Percentiles rank a stretch among this genome's conserved stretches.
phyloP scores from a whole-genome alignment of 1,140 invertebrate species.

The Carposina sasakii region DNA sequence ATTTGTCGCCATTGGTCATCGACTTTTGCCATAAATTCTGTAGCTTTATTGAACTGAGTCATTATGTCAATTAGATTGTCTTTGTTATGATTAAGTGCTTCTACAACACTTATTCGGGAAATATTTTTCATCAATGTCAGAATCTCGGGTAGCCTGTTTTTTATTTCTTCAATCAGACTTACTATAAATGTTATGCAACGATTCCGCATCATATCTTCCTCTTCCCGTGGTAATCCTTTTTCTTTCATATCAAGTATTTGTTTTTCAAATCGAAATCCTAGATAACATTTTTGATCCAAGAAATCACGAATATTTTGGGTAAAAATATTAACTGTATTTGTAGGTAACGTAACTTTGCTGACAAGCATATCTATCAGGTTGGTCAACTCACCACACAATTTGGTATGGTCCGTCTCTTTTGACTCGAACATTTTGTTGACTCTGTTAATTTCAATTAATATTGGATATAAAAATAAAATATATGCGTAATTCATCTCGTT shows the following conservation, averaged over 20 bases:
- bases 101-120: conserved; percentile 1
- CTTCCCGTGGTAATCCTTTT: conserved; percentile 1
- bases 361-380: conserved; percentile 12
- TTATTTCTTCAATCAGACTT: conserved; percentile 5
- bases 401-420: conserved; percentile 11
- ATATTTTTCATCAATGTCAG: conserved; percentile 5
- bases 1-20: conserved; percentile 2
- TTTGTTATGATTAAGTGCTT: conserved; percentile 8
- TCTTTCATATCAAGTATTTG: background rate
- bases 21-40: conserved; percentile 2
- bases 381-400: conserved; percentile 7
- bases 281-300: conserved; percentile 4
- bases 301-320: conserved; percentile 6
- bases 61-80: background rate
- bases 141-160: conserved; percentile 6
- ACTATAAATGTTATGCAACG: conserved; percentile 3
- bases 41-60: conserved; percentile 2
- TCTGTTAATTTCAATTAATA: conserved; percentile 13
- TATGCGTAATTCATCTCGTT: conserved; percentile 19
- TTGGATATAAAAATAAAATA: conserved; percentile 15
- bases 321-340: conserved; percentile 1
- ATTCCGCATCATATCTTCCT: background rate
- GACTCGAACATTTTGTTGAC: conserved; percentile 14
- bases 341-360: background rate
- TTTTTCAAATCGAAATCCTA: conserved; percentile 5